Conservation (phyloP, 2,888 invertebrate species). For the Drosophila greeni region DNA sequence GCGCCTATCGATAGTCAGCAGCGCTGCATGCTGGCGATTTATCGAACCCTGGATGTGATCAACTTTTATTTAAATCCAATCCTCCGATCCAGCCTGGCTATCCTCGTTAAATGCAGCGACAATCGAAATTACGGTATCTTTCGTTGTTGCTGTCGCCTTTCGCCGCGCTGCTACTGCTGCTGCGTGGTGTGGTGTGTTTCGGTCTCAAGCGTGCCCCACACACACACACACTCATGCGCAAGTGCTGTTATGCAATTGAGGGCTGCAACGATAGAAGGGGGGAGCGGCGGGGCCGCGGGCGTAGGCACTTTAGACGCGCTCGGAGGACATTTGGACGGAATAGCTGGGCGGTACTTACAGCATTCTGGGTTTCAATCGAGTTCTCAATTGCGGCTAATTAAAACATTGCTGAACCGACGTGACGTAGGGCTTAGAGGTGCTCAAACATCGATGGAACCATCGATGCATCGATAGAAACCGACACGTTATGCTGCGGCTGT, state of each 20-base stretch:
- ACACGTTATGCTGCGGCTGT: slow-evolving; percentile 37
- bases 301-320: slow-evolving; percentile 23
- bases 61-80: slow-evolving; percentile 10
- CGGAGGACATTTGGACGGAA: background rate
- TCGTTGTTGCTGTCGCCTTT: slow-evolving; percentile 12
- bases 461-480: too few relatives aligned
- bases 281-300: slow-evolving; percentile 14
- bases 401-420: slow-evolving; percentile 72
- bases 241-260: slow-evolving; percentile 76
- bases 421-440: slow-evolving; percentile 45
- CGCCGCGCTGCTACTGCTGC: slow-evolving; percentile 24
- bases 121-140: slow-evolving; percentile 17
- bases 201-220: slow-evolving; percentile 60
- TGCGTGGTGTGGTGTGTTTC: slow-evolving; percentile 58
- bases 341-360: slow-evolving; percentile 51
- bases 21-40: slow-evolving; percentile 32
- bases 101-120: slow-evolving; percentile 29
- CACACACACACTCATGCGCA: slow-evolving; percentile 63
- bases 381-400: slow-evolving; percentile 48
- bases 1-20: slow-evolving; percentile 51
- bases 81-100: slow-evolving; percentile 1
- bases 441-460: too few relatives aligned
- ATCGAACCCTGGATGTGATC: slow-evolving; percentile 26
- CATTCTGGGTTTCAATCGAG: slow-evolving; percentile 58
- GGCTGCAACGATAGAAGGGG: slow-evolving; percentile 57